A percentile compares a stretch with the other conserved stretches of the same genome.
phyloP scores from a whole-genome alignment of 2,113 vertebrate species.

The Chinchilla lanigera region DNA sequence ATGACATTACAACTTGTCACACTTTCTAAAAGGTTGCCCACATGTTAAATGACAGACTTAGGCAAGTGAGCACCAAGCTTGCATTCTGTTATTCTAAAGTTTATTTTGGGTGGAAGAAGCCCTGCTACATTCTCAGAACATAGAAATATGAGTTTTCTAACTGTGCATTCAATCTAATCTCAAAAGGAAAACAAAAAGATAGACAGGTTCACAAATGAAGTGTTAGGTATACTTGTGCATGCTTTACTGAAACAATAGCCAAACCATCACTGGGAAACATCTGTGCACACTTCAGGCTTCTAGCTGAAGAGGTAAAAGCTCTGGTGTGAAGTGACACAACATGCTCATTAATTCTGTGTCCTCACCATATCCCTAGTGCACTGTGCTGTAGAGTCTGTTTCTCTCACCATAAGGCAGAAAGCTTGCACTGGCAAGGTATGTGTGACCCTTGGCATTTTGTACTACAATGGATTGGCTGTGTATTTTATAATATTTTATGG shows the following conservation, averaged over 20 bases:
- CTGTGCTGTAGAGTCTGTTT: background rate
- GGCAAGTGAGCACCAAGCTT: background rate
- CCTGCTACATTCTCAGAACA: background rate
- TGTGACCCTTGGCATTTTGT: background rate
- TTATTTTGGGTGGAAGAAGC: background rate
- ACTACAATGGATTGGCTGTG: background rate
- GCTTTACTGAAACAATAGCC: background rate
- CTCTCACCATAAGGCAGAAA: background rate
- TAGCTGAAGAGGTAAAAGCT: background rate
- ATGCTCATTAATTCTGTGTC: background rate
- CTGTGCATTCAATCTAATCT: background rate
- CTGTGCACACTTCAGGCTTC: background rate
- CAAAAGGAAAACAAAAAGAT: background rate
- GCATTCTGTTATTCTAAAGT: background rate
- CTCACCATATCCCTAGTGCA: background rate
- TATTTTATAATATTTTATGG: constrained; percentile 7
- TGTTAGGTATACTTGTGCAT: background rate
- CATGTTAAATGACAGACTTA: background rate
- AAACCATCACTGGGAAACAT: background rate
- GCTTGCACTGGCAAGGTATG: background rate
- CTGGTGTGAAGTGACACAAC: background rate
- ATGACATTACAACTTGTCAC: constrained; percentile 2
- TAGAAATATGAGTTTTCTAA: background rate
- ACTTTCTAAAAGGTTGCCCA: background rate
- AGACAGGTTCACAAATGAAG: constrained; percentile 1